Conservation (phyloP, 2,113 vertebrate species). For the Caretta caretta region DNA sequence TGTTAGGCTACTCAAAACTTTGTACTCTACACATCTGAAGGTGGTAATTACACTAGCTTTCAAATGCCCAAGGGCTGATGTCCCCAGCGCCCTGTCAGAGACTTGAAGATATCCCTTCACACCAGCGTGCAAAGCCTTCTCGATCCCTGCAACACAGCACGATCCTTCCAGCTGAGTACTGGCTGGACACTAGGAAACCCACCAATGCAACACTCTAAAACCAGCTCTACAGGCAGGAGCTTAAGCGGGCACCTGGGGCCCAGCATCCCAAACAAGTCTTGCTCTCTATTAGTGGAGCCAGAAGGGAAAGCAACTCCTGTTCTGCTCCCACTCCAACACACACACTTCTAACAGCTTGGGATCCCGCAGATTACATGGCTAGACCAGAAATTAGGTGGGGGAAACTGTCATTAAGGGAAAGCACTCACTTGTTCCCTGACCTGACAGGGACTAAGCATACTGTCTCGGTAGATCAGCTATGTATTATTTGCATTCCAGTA, state of each 20-base stretch:
- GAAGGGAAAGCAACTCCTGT: neutral
- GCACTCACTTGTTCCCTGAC: neutral
- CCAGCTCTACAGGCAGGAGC: rapidly evolving
- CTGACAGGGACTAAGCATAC: neutral
- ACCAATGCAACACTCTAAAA: no score
- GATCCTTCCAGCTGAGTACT: neutral
- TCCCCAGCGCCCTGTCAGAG: neutral
- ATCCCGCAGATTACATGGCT: neutral
- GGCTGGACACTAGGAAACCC: neutral
- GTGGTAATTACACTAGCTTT: neutral
- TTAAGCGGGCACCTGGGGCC: neutral
- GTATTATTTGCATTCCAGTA: neutral
- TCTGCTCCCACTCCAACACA: neutral
- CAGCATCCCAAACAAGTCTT: no score
- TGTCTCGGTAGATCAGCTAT: neutral
- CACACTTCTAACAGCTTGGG: neutral
- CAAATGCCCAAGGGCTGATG: neutral
- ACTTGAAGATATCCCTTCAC: neutral
- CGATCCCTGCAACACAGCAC: neutral
- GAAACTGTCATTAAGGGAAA: neutral
- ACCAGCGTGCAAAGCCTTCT: neutral
- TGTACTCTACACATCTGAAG: neutral
- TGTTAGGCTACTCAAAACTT: rapidly evolving
- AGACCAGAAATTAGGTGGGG: neutral
- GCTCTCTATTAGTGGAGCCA: no score